Conservation (phyloP, 2,113 vertebrate species). For the Hystrix brachyura region DNA sequence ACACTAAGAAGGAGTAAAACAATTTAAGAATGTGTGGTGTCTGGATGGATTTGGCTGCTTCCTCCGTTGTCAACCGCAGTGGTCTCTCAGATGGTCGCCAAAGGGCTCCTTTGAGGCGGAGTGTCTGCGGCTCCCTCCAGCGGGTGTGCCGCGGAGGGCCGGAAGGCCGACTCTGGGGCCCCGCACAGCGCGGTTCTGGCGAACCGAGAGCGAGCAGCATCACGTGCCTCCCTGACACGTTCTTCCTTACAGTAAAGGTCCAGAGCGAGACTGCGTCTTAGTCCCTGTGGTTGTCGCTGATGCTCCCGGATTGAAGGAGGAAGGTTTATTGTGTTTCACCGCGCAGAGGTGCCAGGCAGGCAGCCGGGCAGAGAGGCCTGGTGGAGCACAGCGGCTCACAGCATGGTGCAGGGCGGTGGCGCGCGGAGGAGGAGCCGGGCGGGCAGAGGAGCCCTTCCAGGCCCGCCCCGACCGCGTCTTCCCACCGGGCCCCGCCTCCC, state of each 20-base stretch:
- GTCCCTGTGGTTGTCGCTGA: not conserved
- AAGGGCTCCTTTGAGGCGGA: not conserved
- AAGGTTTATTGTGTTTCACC: not conserved
- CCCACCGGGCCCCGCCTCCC: no score
- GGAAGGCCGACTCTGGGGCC: not conserved
- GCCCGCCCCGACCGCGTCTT: not conserved
- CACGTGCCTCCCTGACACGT: not conserved
- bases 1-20: not conserved
- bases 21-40: not conserved
- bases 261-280: not conserved
- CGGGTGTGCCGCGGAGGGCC: not conserved
- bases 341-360: no score
- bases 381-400: not conserved
- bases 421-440: not conserved
- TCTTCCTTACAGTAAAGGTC: not conserved
- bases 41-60: slow-evolving; percentile 9
- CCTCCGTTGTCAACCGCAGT: not conserved
- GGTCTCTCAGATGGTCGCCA: not conserved
- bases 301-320: not conserved
- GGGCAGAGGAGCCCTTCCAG: not conserved
- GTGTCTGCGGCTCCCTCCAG: not conserved
- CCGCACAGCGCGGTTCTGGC: not conserved
- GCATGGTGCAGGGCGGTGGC: not conserved
- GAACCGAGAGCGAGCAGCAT: not conserved
- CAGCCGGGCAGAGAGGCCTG: not conserved